Percentiles rank a stretch among this genome's conserved stretches.
Conservation (phyloP, 1,140 invertebrate species). For the Drosophila miranda region DNA sequence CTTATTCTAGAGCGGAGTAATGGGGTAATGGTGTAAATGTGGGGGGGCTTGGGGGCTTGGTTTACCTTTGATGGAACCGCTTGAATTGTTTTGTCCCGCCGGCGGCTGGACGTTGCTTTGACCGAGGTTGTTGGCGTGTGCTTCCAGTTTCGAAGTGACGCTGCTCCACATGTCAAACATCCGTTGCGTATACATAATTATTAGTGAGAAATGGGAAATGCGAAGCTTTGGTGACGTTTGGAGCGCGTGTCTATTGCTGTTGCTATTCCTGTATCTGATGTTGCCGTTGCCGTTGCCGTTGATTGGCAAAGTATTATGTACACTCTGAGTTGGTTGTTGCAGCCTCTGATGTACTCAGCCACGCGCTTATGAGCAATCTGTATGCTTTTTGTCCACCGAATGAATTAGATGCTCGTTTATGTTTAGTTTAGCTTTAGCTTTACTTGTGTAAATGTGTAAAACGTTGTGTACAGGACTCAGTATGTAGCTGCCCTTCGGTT, state of each 20-base stretch:
- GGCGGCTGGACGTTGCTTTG: conserved; percentile 84
- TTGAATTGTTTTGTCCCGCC: conserved; percentile 85
- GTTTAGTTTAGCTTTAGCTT: conserved; percentile 16
- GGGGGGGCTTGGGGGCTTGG: neutral
- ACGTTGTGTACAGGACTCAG: conserved; percentile 46
- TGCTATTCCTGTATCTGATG: conserved; percentile 11
- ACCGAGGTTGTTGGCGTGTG: conserved; percentile 85
- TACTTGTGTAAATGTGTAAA: conserved; percentile 52
- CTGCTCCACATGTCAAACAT: conserved; percentile 95
- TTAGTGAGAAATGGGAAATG: conserved; percentile 57
- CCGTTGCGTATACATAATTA: conserved; percentile 85
- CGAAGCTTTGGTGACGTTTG: conserved; percentile 55
- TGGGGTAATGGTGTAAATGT: neutral
- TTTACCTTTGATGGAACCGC: conserved; percentile 93
- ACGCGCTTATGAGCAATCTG: conserved; percentile 37
- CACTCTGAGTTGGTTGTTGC: no score
- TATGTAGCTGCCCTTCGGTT: conserved; percentile 37
- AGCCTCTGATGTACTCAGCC: conserved; percentile 17
- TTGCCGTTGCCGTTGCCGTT: neutral
- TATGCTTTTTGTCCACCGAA: conserved; percentile 24
- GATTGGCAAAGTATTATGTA: conserved; percentile 4
- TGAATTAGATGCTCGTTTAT: conserved; percentile 1
- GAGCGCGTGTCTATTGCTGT: conserved; percentile 20
- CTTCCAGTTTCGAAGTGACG: conserved; percentile 91
- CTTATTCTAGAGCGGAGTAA: neutral